phyloP scores from a whole-genome alignment of 2,888 invertebrate species.

The Embidobia sp. region DNA sequence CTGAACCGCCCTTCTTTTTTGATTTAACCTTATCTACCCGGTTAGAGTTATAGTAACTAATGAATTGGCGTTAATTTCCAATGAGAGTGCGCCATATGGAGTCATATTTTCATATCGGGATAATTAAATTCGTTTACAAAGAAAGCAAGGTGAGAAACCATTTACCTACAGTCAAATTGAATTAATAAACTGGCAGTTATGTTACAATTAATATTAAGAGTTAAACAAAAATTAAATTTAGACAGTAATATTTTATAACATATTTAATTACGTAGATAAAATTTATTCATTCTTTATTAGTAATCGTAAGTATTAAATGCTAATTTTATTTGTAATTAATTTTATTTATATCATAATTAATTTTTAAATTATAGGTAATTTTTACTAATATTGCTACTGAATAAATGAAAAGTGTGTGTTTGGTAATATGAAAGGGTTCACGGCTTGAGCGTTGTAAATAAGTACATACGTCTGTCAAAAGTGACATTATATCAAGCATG shows the following conservation, averaged over 20 bases:
- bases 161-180: slow-evolving; percentile 5
- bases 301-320: slow-evolving; percentile 11
- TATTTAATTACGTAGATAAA: no score
- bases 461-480: slow-evolving; percentile 31
- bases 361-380: slow-evolving; percentile 35
- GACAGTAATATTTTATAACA: no score
- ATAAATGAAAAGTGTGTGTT: slow-evolving; percentile 36
- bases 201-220: no score
- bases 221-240: neutral
- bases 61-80: slow-evolving; percentile 47
- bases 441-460: neutral
- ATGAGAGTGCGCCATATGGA: slow-evolving; percentile 32
- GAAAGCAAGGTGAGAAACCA: slow-evolving; percentile 10
- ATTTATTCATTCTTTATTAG: no score
- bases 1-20: slow-evolving; percentile 61
- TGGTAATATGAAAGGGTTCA: slow-evolving; percentile 32
- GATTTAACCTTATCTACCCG: slow-evolving; percentile 12
- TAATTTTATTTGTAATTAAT: slow-evolving; percentile 39
- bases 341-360: slow-evolving; percentile 20
- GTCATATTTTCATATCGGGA: slow-evolving; percentile 31
- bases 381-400: slow-evolving; percentile 31
- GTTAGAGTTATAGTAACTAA: slow-evolving; percentile 39
- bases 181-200: neutral
- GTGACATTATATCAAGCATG: slow-evolving; percentile 53
- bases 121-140: slow-evolving; percentile 44